These are phyloP conservation scores for Hypomecis atomaria DNA, from an alignment of 2,888 invertebrate species.

Conservation along the genomic window DNA sequence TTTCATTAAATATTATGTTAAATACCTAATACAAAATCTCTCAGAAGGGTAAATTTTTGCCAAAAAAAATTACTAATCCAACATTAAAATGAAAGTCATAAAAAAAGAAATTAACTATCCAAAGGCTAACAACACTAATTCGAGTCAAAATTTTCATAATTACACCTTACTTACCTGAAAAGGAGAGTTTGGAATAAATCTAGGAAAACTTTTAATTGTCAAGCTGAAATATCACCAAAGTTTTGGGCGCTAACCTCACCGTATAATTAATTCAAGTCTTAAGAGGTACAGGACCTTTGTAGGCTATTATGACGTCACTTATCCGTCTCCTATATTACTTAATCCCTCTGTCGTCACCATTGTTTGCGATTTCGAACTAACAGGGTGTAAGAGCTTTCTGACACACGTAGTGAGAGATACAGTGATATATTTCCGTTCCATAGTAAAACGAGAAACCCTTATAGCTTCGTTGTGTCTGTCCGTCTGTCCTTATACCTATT, in stretches of 20 bases:
- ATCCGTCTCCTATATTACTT: constrained; percentile 26
- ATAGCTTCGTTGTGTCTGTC: too few species aligned
- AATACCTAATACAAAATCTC: too few species aligned
- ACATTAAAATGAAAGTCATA: not conserved
- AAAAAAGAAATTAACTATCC: too few species aligned
- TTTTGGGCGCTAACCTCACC: constrained; percentile 16
- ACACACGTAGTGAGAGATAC: not conserved
- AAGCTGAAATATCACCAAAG: constrained; percentile 13
- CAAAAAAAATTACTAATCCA: too few species aligned
- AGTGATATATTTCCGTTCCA: too few species aligned
- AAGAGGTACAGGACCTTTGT: constrained; percentile 3
- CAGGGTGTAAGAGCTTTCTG: constrained; percentile 11
- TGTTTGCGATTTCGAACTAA: constrained; percentile 12
- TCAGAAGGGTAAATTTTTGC: too few species aligned
- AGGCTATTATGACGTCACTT: constrained; percentile 19
- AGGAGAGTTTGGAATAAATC: constrained; percentile 11
- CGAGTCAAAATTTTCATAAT: not conserved
- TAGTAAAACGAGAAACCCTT: too few species aligned
- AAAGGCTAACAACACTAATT: too few species aligned
- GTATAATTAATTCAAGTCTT: constrained; percentile 19
- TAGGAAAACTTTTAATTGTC: constrained; percentile 18
- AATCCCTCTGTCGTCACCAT: constrained; percentile 22
- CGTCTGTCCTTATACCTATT: too few species aligned
- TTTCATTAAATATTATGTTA: too few species aligned
- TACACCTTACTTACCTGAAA: constrained; percentile 4